A percentile compares a stretch with the other conserved stretches of the same genome.
These are phyloP conservation scores for Drosophila nigromelanica DNA, from an alignment of 1,140 invertebrate species.

Conservation along the genomic window DNA sequence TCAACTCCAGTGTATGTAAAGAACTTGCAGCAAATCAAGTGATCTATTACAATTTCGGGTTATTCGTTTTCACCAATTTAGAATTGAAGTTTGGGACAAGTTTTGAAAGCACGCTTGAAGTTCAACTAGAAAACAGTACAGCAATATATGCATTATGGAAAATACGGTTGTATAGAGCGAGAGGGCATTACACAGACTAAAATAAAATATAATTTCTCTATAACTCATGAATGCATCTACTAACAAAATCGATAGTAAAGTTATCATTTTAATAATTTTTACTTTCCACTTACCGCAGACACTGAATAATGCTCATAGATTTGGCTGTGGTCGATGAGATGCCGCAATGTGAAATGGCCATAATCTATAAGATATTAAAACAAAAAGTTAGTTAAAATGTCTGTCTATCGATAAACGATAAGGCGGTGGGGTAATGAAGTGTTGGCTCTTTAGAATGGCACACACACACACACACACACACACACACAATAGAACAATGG, in stretches of 20 bases:
- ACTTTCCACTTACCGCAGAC: constrained; percentile 85
- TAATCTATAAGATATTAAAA: constrained; percentile 77
- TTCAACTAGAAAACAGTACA: constrained; percentile 41
- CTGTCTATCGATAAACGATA: not conserved
- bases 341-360: constrained; percentile 87
- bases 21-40: not conserved
- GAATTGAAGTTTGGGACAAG: constrained; percentile 22
- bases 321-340: constrained; percentile 84
- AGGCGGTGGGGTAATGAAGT: constrained; percentile 25
- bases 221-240: not conserved
- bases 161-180: not conserved
- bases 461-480: not conserved
- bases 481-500: constrained; percentile 6
- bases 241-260: constrained; percentile 5
- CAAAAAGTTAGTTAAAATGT: not conserved
- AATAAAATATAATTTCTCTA: not conserved
- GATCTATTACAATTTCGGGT: constrained; percentile 3
- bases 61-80: constrained; percentile 26
- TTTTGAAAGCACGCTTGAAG: constrained; percentile 1
- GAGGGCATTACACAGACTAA: not conserved
- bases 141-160: not conserved
- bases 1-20: not conserved
- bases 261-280: not conserved
- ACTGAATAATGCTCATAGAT: constrained; percentile 88
- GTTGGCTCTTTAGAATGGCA: not conserved